Conservation (phyloP, 2,113 vertebrate species). For the Gadus chalcogrammus region DNA sequence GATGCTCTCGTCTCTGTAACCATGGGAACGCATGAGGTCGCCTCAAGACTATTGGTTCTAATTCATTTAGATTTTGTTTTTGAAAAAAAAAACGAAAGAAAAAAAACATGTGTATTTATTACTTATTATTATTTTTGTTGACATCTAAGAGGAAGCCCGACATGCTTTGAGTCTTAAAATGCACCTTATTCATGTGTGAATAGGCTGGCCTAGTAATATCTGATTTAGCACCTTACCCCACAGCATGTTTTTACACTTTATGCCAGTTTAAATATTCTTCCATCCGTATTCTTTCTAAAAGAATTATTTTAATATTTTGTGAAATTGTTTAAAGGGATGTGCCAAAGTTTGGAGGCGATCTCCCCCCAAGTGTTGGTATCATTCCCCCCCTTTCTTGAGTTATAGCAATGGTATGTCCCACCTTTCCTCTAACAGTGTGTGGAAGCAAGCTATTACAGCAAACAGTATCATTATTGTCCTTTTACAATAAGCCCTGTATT, state of each 20-base stretch:
- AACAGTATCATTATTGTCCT: conserved; percentile 86
- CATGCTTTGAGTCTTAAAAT: conserved; percentile 77
- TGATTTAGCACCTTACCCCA: conserved; percentile 82
- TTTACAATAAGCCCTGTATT: conserved; percentile 85
- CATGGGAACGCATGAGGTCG: conserved; percentile 73
- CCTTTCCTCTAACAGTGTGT: conserved; percentile 79
- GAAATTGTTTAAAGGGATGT: conserved; percentile 76
- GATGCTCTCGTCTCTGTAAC: conserved; percentile 60
- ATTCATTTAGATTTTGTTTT: conserved; percentile 60
- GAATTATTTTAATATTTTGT: conserved; percentile 70
- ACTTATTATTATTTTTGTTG: conserved; percentile 68
- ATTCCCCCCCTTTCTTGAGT: conserved; percentile 67
- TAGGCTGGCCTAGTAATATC: conserved; percentile 73
- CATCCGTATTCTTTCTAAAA: conserved; percentile 69
- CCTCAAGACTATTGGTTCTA: conserved; percentile 79
- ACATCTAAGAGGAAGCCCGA: conserved; percentile 61
- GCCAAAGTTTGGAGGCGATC: conserved; percentile 84
- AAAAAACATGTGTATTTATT: conserved; percentile 58
- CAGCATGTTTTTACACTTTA: conserved; percentile 79
- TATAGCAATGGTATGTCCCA: conserved; percentile 74
- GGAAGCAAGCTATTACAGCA: conserved; percentile 81
- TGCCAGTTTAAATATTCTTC: conserved; percentile 75
- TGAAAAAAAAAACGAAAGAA: conserved; percentile 26
- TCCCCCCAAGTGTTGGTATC: conserved; percentile 65
- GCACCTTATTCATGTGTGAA: conserved; percentile 76